These are phyloP conservation scores for Danio rerio DNA, from an alignment of 2,113 vertebrate genomes.

Conservation along the genomic window GRCz12tu NC_133183.1:16529501-16530000, in stretches of 20 bases:
- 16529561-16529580: not conserved
- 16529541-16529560: constrained; percentile 21
- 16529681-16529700: no score
- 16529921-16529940: constrained; percentile 99
- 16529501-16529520: constrained; percentile 25
- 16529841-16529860: constrained; percentile 81
- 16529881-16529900: constrained; percentile 99
- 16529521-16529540: not conserved
- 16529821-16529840: constrained; percentile 84
- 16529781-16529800: constrained; percentile 68
- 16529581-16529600: no score
- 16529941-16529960: constrained; percentile 98
- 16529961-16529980: constrained; percentile 91
- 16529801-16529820: constrained; percentile 84
- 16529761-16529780: constrained; percentile 60
- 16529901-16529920: constrained; percentile 95
- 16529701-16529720: not conserved
- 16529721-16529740: constrained; percentile 18
- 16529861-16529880: constrained; percentile 97
- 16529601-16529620: not conserved
- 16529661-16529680: not conserved
- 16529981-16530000: not conserved
- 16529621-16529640: not conserved
- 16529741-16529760: not conserved
- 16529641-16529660: not conserved